phyloP scores from a whole-genome alignment of 2,113 vertebrate species.

The Ascaphus truei region DNA sequence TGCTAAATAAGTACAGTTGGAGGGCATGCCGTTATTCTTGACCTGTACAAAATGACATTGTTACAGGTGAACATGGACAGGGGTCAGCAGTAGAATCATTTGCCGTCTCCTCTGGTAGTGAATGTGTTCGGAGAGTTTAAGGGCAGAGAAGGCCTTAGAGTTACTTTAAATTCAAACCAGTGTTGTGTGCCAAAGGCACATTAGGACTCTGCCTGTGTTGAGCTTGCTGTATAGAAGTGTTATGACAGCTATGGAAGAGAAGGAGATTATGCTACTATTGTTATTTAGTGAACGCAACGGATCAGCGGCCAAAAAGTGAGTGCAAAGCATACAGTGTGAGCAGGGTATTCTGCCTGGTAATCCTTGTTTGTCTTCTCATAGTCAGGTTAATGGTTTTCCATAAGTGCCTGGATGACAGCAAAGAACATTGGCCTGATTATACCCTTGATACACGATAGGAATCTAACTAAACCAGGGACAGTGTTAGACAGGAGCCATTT shows the following conservation, averaged over 20 bases:
- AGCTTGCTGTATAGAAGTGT: background rate
- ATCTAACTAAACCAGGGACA: background rate
- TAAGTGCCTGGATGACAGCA: conserved; percentile 26
- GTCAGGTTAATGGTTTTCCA: conserved; percentile 26
- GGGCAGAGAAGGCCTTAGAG: too few species aligned
- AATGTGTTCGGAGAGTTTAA: too few species aligned
- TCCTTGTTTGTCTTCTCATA: conserved; percentile 25
- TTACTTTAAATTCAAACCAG: background rate
- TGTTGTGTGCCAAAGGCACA: background rate
- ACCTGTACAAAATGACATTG: too few species aligned
- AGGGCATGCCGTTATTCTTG: too few species aligned
- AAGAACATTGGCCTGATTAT: conserved; percentile 5
- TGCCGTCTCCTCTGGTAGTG: too few species aligned
- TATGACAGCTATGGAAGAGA: background rate
- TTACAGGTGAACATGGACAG: too few species aligned
- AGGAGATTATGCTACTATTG: conserved; percentile 18
- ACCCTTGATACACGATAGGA: conserved; percentile 10
- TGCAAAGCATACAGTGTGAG: conserved; percentile 1
- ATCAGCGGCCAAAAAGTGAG: conserved; percentile 1
- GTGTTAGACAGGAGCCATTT: background rate
- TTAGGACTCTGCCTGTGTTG: background rate
- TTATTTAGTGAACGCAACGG: conserved; percentile 8
- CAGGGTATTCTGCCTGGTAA: conserved; percentile 2
- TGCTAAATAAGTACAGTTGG: too few species aligned
- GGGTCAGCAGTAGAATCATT: too few species aligned